Evolutionary conservation across 2,888 invertebrate species (phyloP).

Genomic region (Micoletzkya japonica): DNA sequence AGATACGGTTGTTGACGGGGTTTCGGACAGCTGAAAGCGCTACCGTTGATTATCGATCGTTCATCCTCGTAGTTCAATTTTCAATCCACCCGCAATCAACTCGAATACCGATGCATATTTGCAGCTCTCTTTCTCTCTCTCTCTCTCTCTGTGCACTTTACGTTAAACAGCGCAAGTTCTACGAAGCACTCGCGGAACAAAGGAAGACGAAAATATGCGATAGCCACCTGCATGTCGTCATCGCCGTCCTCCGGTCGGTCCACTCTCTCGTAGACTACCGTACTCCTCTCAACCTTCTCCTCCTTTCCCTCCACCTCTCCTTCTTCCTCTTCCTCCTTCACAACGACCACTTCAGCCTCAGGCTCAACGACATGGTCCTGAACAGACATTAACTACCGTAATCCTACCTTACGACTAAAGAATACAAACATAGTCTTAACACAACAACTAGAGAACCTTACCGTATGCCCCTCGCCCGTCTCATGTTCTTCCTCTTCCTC

Average conservation of each 20-base stretch:
- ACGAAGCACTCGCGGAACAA: no score
- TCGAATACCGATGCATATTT: no score
- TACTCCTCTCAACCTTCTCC: conserved; percentile 28
- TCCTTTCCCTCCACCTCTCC: conserved; percentile 27
- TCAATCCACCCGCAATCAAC: no score
- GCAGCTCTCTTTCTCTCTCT: no score
- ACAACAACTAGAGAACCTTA: no score
- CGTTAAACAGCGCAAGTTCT: no score
- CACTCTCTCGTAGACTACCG: conserved; percentile 8
- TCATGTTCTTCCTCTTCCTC: conserved; percentile 44
- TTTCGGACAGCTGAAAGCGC: neutral
- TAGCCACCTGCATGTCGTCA: conserved; percentile 9
- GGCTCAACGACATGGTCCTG: conserved; percentile 1
- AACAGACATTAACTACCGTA: no score
- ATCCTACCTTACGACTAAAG: no score
- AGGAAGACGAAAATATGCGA: no score
- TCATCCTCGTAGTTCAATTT: no score
- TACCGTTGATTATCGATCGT: neutral
- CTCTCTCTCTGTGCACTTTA: no score
- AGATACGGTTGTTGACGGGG: conserved; percentile 4
- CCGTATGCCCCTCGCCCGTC: conserved; percentile 36
- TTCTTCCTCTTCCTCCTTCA: conserved; percentile 18
- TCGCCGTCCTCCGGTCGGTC: conserved; percentile 27
- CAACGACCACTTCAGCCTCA: conserved; percentile 17
- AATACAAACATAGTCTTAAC: no score